Base-by-base conservation (phyloP, 2,797 vertebrate genomes). In the Adelosebastes latens region DNA sequence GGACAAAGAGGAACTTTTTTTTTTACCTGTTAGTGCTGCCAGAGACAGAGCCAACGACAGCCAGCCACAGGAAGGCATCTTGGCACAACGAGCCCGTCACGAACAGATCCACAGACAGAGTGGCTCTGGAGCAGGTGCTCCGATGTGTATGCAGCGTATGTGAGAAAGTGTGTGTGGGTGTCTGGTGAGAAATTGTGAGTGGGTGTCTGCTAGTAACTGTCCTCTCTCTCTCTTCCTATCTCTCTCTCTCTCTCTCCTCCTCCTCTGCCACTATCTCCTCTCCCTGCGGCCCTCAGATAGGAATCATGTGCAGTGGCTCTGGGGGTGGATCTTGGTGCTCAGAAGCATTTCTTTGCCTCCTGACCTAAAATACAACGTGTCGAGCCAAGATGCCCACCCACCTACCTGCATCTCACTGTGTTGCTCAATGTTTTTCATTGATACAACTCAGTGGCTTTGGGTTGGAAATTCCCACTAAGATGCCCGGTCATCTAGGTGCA, bases 1-100 rank as follows among this genome's bases (percentile, higher is more conserved):
- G 7, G 27, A 84, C 22, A 67, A 82, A 83, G 12, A 49, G 25
- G 24, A 91, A 91, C 84, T 90, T 90, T 83, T 6, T 9, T 39
- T 42, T 77, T 90, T 94, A 96, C 95, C 96, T 94, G 86, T 82
- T 16, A 96, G 75, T 59, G 89, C 84, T 55, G 90, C 85, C 60
- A 96, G 70, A 81, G 72, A 87, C 20, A 93, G 84, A 87, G 87
- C 86, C 89, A 94, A 67, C 72, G 94, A 69, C 93, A 94, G 69
- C 92, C 94, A 95, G 67, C 83, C 72, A 72, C 53, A 82, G 74
- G 85, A 82, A 69, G 85, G 77, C 96, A 96, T 96, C 86, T 83
- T 90, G 86, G 80, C 70, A 52, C 75, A 5, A 75, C 29, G 53
- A 85, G 65, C 75, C 82, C 56, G 76, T 81, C 88, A 79, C 64